Evolutionary conservation across 1,140 invertebrate genomes (phyloP), one percentile per base, ranked within the genome.

Genomic region (Lepeophtheirus salmonis): DNA sequence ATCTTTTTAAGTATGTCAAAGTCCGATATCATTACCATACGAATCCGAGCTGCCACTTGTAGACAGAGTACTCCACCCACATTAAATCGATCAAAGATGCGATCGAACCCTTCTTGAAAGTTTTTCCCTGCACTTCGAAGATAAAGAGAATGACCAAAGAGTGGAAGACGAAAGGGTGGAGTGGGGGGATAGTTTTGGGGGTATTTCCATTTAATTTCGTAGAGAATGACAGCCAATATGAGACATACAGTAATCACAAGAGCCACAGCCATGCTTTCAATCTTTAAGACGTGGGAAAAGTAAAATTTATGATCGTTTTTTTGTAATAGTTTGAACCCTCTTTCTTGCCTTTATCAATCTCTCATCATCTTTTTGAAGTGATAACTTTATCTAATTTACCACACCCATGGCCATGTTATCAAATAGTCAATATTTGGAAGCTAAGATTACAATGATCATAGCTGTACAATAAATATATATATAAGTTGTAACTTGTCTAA

Each of bases 1-100:
- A 30, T 30, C 26, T 57, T 25, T n/a, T 57, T 57, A 1, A 41
- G 14, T n/a, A 57, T 13, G 4, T 57, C 55, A 24, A 57, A 57
- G 55, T 57, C 55, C 3, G 21, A 57, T 17, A 57, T 57, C n/a
- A 17, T 16, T 13, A 57, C 26, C 2, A 57, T 30, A 17, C 2
- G 55, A n/a, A 54, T 41, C 30, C n/a, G n/a, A 2, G 52, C 18
- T 2, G 18, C 52, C 17, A 54, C 3, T 20, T 54, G 52, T 4
- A 54, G 23, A 20, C 18, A 20, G 18, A 54, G 20, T 3, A 54
- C 20, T 21, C 52, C 52, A 17, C 23, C 52, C 16, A 21, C 23
- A 24, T 20, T 21, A 23, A 3, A 54, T 54, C 22, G 3, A 21
- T 54, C 3, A 17, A 21, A 54, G 1, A 54, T 12, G n/a, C 2